A percentile compares a stretch with the other conserved stretches of the same genome.
Conservation (phyloP, 1,140 invertebrate genomes). For the Dysdera silvatica region DNA sequence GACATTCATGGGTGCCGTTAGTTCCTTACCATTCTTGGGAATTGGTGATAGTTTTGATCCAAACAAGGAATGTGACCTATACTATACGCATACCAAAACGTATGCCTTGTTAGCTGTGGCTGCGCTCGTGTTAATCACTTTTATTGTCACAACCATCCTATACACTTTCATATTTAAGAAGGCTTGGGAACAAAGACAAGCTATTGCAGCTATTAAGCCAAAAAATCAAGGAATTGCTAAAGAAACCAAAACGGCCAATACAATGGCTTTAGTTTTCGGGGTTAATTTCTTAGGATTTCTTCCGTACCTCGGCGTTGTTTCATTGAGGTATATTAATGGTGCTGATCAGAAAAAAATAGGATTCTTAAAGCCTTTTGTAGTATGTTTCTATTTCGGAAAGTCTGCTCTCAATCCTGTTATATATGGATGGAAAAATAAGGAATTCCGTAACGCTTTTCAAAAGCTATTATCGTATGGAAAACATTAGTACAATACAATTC, state of each 20-base stretch:
- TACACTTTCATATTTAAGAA: constrained; percentile 33
- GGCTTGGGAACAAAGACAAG: constrained; percentile 32
- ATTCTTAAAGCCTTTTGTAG: constrained; percentile 26
- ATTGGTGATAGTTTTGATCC: constrained; percentile 18
- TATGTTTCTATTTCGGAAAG: constrained; percentile 35
- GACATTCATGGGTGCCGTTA: constrained; percentile 31
- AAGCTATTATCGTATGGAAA: too few species aligned
- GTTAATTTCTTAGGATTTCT: constrained; percentile 32
- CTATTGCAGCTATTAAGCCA: constrained; percentile 24
- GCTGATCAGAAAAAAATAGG: constrained; percentile 20
- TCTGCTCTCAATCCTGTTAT: constrained; percentile 36
- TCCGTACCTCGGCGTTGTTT: constrained; percentile 32
- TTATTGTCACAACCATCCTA: constrained; percentile 28
- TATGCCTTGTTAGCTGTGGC: constrained; percentile 30
- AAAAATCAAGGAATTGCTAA: constrained; percentile 20
- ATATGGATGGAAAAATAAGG: constrained; percentile 37
- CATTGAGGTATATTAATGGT: constrained; percentile 24
- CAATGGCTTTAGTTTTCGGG: constrained; percentile 35
- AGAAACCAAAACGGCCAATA: constrained; percentile 32
- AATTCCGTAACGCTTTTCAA: constrained; percentile 34
- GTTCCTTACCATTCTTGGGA: constrained; percentile 29
- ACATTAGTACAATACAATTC: too few species aligned
- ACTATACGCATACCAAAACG: constrained; percentile 25
- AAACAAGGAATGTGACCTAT: constrained; percentile 33
- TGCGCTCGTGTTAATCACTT: constrained; percentile 27